Evolutionary conservation across 1,140 invertebrate genomes (phyloP).

Genomic region (Eubasilissa regina): DNA sequence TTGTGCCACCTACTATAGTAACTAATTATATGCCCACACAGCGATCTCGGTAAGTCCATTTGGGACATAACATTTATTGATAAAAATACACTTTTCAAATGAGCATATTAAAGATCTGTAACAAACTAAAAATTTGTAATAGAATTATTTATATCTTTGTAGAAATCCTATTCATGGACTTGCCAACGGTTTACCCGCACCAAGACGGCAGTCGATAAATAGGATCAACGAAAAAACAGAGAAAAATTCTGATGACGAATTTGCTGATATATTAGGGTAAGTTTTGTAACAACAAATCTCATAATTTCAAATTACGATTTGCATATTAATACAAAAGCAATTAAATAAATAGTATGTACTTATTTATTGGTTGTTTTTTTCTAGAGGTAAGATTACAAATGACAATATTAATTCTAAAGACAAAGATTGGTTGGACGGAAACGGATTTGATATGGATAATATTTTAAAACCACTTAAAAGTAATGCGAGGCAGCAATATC

Average conservation of each 20-base stretch:
- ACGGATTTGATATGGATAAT: slow-evolving; percentile 55
- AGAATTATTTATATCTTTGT: slow-evolving; percentile 2
- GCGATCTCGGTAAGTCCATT: slow-evolving; percentile 28
- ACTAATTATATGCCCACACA: slow-evolving; percentile 51
- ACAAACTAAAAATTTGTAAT: not conserved
- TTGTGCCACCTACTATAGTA: slow-evolving; percentile 54
- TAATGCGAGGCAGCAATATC: slow-evolving; percentile 50
- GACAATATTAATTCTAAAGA: slow-evolving; percentile 47
- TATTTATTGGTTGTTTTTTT: slow-evolving; percentile 14
- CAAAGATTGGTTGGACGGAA: slow-evolving; percentile 48
- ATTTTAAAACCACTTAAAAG: slow-evolving; percentile 54
- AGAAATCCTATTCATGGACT: slow-evolving; percentile 33
- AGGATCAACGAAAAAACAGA: slow-evolving; percentile 39
- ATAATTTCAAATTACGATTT: slow-evolving; percentile 1
- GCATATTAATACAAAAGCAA: not conserved
- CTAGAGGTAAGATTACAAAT: slow-evolving; percentile 57
- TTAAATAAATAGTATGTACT: slow-evolving; percentile 11
- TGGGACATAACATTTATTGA: not conserved
- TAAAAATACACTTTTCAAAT: not conserved
- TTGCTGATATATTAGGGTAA: slow-evolving; percentile 58
- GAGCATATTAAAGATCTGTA: not conserved
- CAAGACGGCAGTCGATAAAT: slow-evolving; percentile 4
- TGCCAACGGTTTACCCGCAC: slow-evolving; percentile 25
- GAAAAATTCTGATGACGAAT: slow-evolving; percentile 58
- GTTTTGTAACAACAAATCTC: slow-evolving; percentile 5